Evolutionary conservation across 2,888 invertebrate genomes (phyloP), one percentile per base, ranked within the genome.

Genomic region (Rhamphomyia laevipes): DNA sequence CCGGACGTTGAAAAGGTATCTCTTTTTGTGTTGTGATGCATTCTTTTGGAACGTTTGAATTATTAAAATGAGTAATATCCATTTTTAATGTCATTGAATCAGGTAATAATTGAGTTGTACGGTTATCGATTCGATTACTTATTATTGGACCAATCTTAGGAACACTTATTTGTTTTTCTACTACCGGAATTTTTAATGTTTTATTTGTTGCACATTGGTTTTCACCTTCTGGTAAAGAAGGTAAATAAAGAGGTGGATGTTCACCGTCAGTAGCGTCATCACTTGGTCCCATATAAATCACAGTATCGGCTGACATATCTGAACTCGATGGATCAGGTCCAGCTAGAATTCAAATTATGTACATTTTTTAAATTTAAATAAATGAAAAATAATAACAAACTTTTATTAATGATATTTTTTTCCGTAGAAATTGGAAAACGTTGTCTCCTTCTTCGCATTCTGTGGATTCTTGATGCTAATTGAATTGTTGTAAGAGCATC

Each of bases 281-380:
- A 50, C 67, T 62, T 15, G 86, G 86, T 2, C 90, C 87, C 35
- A 90, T 84, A 68, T 95, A 97, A 64, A 97, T 97, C 52, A 97
- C 97, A 1, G 97, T 97, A 69, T 97, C 96, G 51, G 95, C 95
- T 18, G 94, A 94, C 61, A 95, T 79, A 68, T 97, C 95, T 65
- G 95, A 95, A 63, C 95, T 95, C 7, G 95, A 95, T 46, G 94
- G 94, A 73, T 92, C 92, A 47, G 90, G 88, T 64, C 91, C 91
- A 66, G 87, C 88, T 57, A 86, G 88, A 27, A 27, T 7, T 7
- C 2, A 7, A 27, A 27, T 27, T 27, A 7, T 27, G 9, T 35
- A 7, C 13, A n/a, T 33, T 33, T 30, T 30, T 4, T 27, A 27
- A 6, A 27, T 27, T n/a, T n/a, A 12, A 33, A 4, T 7, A 27